Evolutionary conservation across 1,140 invertebrate species (phyloP), one percentile per base, ranked within the genome.

Genomic region (Delia radicum): DNA sequence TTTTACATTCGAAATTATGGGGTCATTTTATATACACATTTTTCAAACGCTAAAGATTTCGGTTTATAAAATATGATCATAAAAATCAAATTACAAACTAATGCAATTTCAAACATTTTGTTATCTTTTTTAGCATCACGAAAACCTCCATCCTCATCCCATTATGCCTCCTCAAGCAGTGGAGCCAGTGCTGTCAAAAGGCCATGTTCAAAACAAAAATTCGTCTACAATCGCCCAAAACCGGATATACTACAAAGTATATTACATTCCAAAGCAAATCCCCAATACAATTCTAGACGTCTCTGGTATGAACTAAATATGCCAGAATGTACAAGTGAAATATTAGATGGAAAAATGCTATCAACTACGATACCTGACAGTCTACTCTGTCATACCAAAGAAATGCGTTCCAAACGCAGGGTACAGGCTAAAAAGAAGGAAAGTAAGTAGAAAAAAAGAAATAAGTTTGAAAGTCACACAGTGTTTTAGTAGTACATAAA

Each of bases 271-370:
- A 86, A 83, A 65, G 84, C 84, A 26, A 85, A 85, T 78, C 74
- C 81, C 0, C 81, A 80, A 10, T 86, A 85, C 55, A 85, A 82
- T 72, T 79, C 84, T 5, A 79, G 84, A 4, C 79, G 80, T 15
- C 74, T 85, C 12, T 86, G 84, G 84, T 84, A 86, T 69, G 84
- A 86, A 73, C 65, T 86, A 7, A 86, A 86, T 78, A 82, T 86
- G 80, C 84, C 84, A 13, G 84, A 85, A 62, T 85, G 82, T 69
- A 79, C 82, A 12, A 84, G 81, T 48, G 76, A 78, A 27, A 63
- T 85, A 33, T 79, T 85, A 37, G 80, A 83, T 74, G 84, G 84
- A 0, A 78, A 80, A 77, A 85, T 81, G 79, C 62, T 81, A 18
- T 83, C 80, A 27, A 79, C 80, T 62, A 73, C 81, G 46, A 72